Evolutionary conservation across 2,797 vertebrate genomes (phyloP).

Genomic region (Alfaro cultratus): DNA sequence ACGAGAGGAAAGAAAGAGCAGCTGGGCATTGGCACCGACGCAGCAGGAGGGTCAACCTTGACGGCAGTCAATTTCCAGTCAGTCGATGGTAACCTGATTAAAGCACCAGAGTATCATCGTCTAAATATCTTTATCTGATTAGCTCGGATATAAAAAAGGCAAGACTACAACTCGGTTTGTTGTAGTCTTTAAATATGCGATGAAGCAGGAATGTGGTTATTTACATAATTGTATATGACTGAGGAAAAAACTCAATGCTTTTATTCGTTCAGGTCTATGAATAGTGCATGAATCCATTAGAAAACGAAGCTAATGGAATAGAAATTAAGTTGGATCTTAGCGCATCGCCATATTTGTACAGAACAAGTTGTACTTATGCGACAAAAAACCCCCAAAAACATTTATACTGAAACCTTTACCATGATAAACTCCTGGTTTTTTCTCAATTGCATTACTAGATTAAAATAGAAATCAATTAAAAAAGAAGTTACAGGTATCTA

Average conservation of each 20-base stretch:
- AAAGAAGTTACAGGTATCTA: background rate
- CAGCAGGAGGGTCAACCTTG: background rate
- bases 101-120: background rate
- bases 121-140: background rate
- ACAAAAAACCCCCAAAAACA: background rate
- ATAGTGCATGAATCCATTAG: conserved; percentile 16
- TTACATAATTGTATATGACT: conserved; percentile 7
- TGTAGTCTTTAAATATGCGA: background rate
- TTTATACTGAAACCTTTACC: conserved; percentile 4
- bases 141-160: too few relatives aligned
- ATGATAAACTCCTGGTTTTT: background rate
- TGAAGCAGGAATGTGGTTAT: background rate
- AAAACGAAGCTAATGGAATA: conserved; percentile 25
- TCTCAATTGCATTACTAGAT: background rate
- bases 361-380: background rate
- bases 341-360: conserved; percentile 14
- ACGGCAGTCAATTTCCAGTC: background rate
- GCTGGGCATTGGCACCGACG: background rate
- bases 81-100: background rate
- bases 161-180: background rate
- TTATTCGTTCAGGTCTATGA: conserved; percentile 8
- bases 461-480: background rate
- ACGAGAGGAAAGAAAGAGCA: background rate
- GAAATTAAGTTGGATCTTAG: conserved; percentile 27
- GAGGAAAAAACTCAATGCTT: background rate